A percentile compares a stretch with the other conserved stretches of the same genome.
Evolutionary conservation across 1,140 invertebrate species (phyloP).

Genomic region (Acromyrmex heyeri): DNA sequence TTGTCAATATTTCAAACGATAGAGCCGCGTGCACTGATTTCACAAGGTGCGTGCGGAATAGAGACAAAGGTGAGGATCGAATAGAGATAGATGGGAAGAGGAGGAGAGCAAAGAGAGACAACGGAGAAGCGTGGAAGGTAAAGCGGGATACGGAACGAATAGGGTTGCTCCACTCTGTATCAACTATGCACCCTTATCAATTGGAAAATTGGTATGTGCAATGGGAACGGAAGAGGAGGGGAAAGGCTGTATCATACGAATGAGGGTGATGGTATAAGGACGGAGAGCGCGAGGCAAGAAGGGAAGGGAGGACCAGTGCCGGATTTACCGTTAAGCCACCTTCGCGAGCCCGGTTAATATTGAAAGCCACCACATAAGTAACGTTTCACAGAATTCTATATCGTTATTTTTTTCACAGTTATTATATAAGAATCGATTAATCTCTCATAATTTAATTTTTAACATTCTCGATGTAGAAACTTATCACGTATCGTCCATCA

Average conservation of each 20-base stretch:
- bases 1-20: conserved; percentile 35
- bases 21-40: conserved; percentile 6
- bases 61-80: conserved; percentile 7
- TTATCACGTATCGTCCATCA: neutral
- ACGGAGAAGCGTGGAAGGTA: conserved; percentile 36
- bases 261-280: conserved; percentile 37
- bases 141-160: conserved; percentile 61
- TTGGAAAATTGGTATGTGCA: conserved; percentile 81
- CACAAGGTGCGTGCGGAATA: neutral
- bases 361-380: neutral
- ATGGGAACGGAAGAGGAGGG: conserved; percentile 74
- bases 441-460: neutral
- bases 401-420: neutral
- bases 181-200: conserved; percentile 81
- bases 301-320: conserved; percentile 45
- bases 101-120: conserved; percentile 21
- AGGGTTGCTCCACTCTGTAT: conserved; percentile 74
- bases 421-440: neutral
- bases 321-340: conserved; percentile 11
- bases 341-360: neutral
- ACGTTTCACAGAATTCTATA: neutral
- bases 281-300: conserved; percentile 35
- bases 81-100: neutral
- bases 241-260: conserved; percentile 40
- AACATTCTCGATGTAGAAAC: neutral